These are phyloP conservation scores for Machimus atricapillus DNA, from an alignment of 2,888 invertebrate species.

Conservation along the genomic window DNA sequence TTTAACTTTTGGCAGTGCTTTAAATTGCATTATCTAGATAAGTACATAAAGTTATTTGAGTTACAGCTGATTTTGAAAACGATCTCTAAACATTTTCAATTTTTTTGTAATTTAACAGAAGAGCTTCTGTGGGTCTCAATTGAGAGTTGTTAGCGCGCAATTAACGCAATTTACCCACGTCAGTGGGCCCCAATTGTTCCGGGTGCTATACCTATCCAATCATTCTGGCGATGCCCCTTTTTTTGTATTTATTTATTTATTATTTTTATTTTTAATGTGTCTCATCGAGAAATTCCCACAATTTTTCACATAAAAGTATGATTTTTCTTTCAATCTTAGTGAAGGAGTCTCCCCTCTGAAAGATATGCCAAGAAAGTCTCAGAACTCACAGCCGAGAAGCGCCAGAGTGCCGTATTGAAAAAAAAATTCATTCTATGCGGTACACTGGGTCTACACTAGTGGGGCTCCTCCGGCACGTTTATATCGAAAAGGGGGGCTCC, in stretches of 20 bases:
- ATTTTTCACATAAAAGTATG: neutral
- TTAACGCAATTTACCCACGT: neutral
- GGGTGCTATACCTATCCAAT: neutral
- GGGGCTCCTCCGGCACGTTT: neutral
- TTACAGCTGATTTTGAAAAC: no score
- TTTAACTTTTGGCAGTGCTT: no score
- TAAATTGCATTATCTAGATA: no score
- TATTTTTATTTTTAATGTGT: neutral
- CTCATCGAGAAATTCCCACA: constrained; percentile 6
- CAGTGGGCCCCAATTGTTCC: neutral
- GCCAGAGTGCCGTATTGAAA: constrained; percentile 30
- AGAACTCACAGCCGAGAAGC: neutral
- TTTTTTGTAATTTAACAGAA: neutral
- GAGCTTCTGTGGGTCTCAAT: neutral
- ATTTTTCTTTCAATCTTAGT: neutral
- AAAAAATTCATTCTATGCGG: constrained; percentile 17
- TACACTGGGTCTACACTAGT: constrained; percentile 2
- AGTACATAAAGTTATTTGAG: no score
- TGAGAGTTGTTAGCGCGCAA: neutral
- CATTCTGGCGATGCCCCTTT: neutral
- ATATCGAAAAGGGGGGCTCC: neutral
- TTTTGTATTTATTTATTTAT: neutral
- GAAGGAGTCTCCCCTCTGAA: neutral
- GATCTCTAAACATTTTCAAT: neutral
- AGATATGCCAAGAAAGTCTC: neutral